Evolutionary conservation across 2,797 vertebrate species (phyloP).

Genomic region (Pristis pectinata): DNA sequence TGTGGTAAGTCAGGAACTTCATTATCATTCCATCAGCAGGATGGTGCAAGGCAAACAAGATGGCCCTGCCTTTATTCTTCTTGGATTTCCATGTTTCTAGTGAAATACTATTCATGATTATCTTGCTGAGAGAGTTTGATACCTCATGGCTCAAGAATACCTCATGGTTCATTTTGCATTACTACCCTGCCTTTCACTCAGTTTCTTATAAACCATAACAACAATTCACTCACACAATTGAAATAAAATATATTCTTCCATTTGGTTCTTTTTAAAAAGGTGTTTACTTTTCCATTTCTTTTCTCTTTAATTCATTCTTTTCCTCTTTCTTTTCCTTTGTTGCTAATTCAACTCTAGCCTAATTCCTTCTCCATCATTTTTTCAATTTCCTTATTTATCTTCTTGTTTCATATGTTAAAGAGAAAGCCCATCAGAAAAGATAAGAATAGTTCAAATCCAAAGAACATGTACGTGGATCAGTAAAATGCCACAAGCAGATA

Average conservation of each 20-base stretch:
- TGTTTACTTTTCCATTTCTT: not conserved
- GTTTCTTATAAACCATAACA: not conserved
- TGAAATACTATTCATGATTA: not conserved
- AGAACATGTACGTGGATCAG: too few species aligned
- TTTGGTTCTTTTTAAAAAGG: not conserved
- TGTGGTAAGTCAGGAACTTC: not conserved
- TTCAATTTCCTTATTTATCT: not conserved
- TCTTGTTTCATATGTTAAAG: not conserved
- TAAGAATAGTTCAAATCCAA: too few species aligned
- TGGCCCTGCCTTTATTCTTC: not conserved
- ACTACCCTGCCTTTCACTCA: not conserved
- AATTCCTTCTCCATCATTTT: not conserved
- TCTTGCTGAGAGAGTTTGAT: not conserved
- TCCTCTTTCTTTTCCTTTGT: not conserved
- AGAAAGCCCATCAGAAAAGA: not conserved
- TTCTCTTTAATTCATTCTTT: not conserved
- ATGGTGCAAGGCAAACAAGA: not conserved
- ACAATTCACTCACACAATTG: not conserved
- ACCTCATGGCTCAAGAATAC: not conserved
- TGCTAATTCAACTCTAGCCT: not conserved
- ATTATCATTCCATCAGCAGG: not conserved
- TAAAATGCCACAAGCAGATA: too few species aligned
- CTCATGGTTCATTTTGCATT: not conserved
- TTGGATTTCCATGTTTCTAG: not conserved
- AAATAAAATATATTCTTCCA: not conserved